Percentiles rank a stretch among this genome's conserved stretches.
These are phyloP conservation scores for Synergus japonicus DNA, from an alignment of 2,888 invertebrate genomes.

Conservation along the genomic window DNA sequence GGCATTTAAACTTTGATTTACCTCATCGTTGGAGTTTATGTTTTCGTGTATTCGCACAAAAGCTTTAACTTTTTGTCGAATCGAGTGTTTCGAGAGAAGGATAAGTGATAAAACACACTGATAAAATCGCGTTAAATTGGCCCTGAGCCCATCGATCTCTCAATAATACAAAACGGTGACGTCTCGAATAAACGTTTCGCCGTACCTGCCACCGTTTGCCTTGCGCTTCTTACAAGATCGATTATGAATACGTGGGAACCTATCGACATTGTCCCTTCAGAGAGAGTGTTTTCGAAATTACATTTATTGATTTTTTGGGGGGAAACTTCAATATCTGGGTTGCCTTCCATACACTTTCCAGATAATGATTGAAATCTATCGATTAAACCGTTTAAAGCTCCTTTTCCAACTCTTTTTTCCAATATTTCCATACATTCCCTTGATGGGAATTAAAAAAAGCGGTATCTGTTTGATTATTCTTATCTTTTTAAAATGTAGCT, in stretches of 20 bases:
- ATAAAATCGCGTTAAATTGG: constrained; percentile 65
- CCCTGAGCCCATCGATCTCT: constrained; percentile 70
- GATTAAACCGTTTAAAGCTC: not conserved
- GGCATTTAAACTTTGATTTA: constrained; percentile 3
- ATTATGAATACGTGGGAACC: constrained; percentile 60
- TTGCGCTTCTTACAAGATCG: constrained; percentile 65
- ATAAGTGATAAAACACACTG: constrained; percentile 53
- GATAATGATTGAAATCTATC: not conserved
- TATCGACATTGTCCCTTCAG: constrained; percentile 52
- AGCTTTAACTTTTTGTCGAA: constrained; percentile 9
- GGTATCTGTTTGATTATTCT: not conserved
- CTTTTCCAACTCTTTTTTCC: too few relatives aligned
- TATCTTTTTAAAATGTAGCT: constrained; percentile 52
- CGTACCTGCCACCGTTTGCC: constrained; percentile 69
- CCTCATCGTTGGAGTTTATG: not conserved
- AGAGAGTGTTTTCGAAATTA: not conserved
- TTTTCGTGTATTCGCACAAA: not conserved
- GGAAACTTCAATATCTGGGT: not conserved
- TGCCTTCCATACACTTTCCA: not conserved
- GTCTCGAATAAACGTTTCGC: constrained; percentile 62
- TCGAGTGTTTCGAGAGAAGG: constrained; percentile 42
- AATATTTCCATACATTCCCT: too few relatives aligned
- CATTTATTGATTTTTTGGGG: not conserved
- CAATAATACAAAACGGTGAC: constrained; percentile 66
- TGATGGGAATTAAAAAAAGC: too few relatives aligned